Evolutionary conservation across 2,888 invertebrate species (phyloP).

Genomic region (Hylaea fasciaria): DNA sequence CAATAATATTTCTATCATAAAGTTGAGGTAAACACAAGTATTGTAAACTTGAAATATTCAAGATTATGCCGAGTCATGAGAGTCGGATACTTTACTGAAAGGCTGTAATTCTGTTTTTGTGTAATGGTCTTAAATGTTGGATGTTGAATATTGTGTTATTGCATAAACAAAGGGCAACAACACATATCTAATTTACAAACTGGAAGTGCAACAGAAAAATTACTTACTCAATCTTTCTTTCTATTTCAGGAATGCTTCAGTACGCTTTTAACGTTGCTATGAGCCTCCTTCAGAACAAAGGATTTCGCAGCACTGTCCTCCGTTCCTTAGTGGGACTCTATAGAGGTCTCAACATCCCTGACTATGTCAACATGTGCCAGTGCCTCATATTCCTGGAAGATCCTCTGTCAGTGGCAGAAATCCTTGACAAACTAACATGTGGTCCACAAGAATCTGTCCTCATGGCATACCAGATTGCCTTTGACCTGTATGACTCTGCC

Average conservation of each 20-base stretch:
- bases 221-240: constrained; percentile 23
- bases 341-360: constrained; percentile 94
- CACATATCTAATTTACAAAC: too few species aligned
- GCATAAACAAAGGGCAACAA: too few species aligned
- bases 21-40: too few species aligned
- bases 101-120: too few species aligned
- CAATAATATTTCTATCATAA: too few species aligned
- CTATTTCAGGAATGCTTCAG: constrained; percentile 90
- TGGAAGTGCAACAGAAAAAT: not conserved
- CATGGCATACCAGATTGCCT: constrained; percentile 99
- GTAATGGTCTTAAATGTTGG: too few species aligned
- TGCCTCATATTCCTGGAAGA: constrained; percentile 98
- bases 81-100: too few species aligned
- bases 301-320: constrained; percentile 96
- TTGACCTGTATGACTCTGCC: constrained; percentile 99
- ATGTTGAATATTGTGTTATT: too few species aligned
- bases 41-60: too few species aligned
- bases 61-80: too few species aligned
- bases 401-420: constrained; percentile 95
- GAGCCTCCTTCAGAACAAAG: constrained; percentile 97
- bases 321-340: constrained; percentile 96
- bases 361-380: constrained; percentile 99
- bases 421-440: constrained; percentile 94
- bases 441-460: constrained; percentile 91
- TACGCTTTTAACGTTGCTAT: constrained; percentile 99